These are phyloP conservation scores for Mustelus asterias DNA, from an alignment of 2,113 vertebrate genomes.

Conservation along the genomic window DNA sequence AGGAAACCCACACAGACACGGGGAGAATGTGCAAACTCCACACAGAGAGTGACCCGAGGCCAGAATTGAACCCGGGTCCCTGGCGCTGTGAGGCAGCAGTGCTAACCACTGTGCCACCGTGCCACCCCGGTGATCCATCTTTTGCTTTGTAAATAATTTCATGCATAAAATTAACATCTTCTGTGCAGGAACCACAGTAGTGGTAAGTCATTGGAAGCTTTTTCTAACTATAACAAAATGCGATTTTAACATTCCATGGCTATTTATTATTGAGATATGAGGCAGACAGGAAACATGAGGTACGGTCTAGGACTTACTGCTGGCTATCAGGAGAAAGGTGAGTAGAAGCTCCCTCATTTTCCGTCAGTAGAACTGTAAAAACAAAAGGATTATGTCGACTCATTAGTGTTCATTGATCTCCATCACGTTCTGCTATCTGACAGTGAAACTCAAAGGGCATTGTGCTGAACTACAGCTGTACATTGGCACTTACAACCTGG, in stretches of 20 bases:
- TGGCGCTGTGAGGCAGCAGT: no score
- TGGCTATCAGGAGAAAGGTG: not conserved
- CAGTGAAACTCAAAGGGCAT: not conserved
- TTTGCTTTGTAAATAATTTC: not conserved
- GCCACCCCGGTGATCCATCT: not conserved
- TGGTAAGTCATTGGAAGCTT: not conserved
- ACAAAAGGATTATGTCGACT: not conserved
- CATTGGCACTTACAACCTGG: not conserved
- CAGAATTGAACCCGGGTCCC: no score
- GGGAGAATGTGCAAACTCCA: no score
- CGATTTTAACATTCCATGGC: not conserved
- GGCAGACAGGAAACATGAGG: not conserved
- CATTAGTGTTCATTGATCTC: not conserved
- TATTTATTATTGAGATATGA: not conserved
- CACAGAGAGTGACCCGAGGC: no score
- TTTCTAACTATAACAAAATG: not conserved
- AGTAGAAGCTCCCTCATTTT: constrained; percentile 28
- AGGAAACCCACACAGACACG: no score
- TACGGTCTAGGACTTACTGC: not conserved
- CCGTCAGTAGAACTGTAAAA: constrained; percentile 10
- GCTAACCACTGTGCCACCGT: no score
- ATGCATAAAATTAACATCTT: not conserved
- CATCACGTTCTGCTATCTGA: not conserved
- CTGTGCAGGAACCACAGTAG: not conserved
- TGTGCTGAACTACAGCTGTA: not conserved